phyloP scores from a whole-genome alignment of 1,140 invertebrate genomes.

The Manduca sexta region DNA sequence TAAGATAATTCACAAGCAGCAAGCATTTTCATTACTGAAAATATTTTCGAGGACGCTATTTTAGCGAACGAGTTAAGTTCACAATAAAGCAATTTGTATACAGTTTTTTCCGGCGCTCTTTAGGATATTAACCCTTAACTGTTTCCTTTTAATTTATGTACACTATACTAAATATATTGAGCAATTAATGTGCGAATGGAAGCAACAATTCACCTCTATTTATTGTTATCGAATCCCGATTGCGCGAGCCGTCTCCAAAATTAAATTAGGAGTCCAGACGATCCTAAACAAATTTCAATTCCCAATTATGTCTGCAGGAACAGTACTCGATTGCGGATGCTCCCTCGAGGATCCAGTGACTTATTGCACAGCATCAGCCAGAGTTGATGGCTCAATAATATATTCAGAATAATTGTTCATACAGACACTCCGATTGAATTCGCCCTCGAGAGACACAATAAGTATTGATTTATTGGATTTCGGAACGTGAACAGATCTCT shows the following conservation, averaged over 20 bases:
- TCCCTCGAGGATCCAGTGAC: constrained; percentile 50
- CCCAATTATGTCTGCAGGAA: constrained; percentile 59
- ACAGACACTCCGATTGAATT: constrained; percentile 38
- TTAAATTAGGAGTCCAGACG: constrained; percentile 57
- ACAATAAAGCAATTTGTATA: neutral
- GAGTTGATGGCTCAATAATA: constrained; percentile 46
- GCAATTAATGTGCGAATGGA: neutral
- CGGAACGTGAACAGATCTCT: too few relatives aligned
- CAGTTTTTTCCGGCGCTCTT: neutral
- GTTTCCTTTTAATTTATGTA: neutral
- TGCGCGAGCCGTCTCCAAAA: constrained; percentile 47
- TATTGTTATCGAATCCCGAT: constrained; percentile 57
- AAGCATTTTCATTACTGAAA: too few relatives aligned
- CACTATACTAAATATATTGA: too few relatives aligned
- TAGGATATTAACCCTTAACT: neutral
- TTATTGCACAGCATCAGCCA: constrained; percentile 46
- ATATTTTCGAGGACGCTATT: too few relatives aligned
- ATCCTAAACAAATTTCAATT: constrained; percentile 72
- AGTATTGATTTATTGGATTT: constrained; percentile 35
- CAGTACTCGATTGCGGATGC: constrained; percentile 27
- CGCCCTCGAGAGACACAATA: constrained; percentile 34
- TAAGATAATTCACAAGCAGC: too few relatives aligned
- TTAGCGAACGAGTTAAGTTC: too few relatives aligned
- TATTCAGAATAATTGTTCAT: constrained; percentile 62
- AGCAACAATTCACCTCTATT: constrained; percentile 30